Evolutionary conservation across 2,797 vertebrate genomes (phyloP).

Genomic region (Gallinago nigripennis): DNA sequence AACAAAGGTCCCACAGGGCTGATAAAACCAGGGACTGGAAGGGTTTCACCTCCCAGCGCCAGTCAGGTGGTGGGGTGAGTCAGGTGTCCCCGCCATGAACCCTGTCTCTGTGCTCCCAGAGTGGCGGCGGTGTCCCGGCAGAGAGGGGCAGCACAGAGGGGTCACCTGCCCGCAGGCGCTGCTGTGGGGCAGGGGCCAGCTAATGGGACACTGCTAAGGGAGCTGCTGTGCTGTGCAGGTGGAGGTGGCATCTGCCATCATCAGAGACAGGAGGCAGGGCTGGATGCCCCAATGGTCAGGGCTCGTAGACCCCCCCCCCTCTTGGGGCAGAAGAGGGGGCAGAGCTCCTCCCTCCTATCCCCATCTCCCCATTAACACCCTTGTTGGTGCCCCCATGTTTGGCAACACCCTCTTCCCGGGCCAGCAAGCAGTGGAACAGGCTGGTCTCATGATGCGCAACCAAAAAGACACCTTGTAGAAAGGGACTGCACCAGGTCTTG

Average conservation of each 20-base stretch:
- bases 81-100: background rate
- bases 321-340: accelerated
- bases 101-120: background rate
- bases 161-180: background rate
- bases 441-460: background rate
- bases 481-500: background rate
- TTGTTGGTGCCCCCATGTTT: accelerated
- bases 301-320: background rate
- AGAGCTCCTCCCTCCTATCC: background rate
- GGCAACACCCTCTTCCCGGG: background rate
- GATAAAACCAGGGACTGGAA: background rate
- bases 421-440: background rate
- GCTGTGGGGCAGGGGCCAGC: background rate
- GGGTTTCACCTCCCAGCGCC: accelerated
- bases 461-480: background rate
- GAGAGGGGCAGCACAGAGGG: accelerated
- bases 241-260: background rate
- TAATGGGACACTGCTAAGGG: background rate
- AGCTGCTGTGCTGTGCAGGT: accelerated
- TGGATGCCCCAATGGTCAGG: background rate
- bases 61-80: background rate
- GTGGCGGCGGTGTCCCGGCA: accelerated
- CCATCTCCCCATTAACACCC: accelerated
- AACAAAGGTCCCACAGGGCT: background rate
- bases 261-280: background rate